A percentile compares a stretch with the other conserved stretches of the same genome.
These are phyloP conservation scores for Rhabdornis inornatus DNA, from an alignment of 2,113 vertebrate species.

Conservation along the genomic window DNA sequence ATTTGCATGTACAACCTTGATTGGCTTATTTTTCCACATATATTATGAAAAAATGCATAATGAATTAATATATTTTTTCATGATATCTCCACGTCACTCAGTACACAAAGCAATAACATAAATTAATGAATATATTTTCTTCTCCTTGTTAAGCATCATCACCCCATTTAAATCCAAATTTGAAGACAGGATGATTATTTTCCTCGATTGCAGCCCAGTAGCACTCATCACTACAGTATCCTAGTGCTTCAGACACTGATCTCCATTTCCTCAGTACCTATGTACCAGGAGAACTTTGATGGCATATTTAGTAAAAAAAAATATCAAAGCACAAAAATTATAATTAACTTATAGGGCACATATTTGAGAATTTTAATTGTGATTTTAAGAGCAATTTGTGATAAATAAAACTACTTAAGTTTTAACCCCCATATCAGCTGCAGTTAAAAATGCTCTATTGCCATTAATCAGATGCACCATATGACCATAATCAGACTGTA, in stretches of 20 bases:
- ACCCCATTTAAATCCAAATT: neutral
- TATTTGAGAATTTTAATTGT: neutral
- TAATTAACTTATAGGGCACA: neutral
- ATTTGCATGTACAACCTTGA: neutral
- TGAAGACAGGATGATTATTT: neutral
- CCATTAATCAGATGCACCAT: neutral
- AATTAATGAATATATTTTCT: neutral
- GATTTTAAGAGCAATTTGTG: neutral
- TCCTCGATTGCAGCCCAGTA: neutral
- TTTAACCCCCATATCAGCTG: neutral
- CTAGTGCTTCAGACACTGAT: neutral
- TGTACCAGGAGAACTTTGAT: accelerated
- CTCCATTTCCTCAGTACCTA: neutral
- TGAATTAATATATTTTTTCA: neutral
- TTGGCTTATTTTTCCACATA: accelerated
- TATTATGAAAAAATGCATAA: neutral
- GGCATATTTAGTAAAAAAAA: neutral
- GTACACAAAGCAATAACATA: neutral
- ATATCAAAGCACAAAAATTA: neutral
- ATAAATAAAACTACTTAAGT: neutral
- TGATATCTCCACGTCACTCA: neutral
- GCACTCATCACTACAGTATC: neutral
- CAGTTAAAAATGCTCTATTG: neutral
- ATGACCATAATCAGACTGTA: neutral
- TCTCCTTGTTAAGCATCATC: neutral